These are phyloP conservation scores for Gymnobelideus leadbeateri DNA, from an alignment of 2,113 vertebrate species.

Conservation along the genomic window DNA sequence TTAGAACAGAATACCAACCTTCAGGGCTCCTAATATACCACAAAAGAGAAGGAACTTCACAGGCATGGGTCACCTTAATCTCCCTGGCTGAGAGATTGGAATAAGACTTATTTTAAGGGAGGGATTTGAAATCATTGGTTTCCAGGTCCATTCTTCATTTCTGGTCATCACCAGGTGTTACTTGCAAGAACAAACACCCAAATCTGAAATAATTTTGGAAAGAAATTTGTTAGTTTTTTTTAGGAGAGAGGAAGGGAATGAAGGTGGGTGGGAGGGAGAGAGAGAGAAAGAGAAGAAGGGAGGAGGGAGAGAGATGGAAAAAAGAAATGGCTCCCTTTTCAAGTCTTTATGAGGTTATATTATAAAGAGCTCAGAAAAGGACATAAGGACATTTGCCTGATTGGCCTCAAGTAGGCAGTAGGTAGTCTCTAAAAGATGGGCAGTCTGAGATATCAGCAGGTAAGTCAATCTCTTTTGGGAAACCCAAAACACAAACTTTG, in stretches of 20 bases:
- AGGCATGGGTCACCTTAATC: fast-evolving
- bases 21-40: background rate
- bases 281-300: background rate
- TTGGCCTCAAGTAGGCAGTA: background rate
- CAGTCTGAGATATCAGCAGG: background rate
- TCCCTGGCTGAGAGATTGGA: background rate
- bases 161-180: background rate
- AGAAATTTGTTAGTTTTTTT: background rate
- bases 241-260: background rate
- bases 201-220: background rate
- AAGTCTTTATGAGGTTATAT: background rate
- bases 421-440: background rate
- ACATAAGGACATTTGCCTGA: background rate
- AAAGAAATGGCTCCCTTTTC: background rate
- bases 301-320: too few species aligned
- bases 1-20: background rate
- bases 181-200: background rate
- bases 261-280: too few species aligned
- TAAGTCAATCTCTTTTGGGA: background rate
- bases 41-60: too few species aligned
- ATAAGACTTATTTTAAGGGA: background rate
- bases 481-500: background rate
- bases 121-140: background rate
- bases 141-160: background rate
- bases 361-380: background rate